phyloP scores from a whole-genome alignment of 2,113 vertebrate genomes.

The Carollia perspicillata region DNA sequence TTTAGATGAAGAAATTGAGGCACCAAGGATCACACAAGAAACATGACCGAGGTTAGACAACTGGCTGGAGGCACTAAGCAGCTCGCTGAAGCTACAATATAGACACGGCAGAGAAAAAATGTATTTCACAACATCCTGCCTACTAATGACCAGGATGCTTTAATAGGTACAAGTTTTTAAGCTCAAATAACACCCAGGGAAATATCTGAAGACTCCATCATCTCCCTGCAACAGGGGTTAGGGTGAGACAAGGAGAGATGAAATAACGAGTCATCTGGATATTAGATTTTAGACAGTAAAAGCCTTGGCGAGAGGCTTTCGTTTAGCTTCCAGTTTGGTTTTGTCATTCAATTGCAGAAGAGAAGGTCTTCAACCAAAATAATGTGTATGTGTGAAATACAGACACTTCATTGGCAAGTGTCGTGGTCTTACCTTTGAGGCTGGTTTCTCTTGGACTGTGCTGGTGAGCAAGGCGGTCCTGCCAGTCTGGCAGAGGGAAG shows the following conservation, averaged over 20 bases:
- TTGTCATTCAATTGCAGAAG: not conserved
- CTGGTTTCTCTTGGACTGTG: not conserved
- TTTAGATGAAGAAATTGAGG: not conserved
- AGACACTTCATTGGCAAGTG: not conserved
- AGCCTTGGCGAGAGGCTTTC: not conserved
- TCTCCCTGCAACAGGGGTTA: not conserved
- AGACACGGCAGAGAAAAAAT: not conserved
- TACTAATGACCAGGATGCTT: not conserved
- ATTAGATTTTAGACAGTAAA: not conserved
- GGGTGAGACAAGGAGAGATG: not conserved
- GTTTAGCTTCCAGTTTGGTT: not conserved
- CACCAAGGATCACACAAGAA: not conserved
- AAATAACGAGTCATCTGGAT: not conserved
- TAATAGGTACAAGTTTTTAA: not conserved
- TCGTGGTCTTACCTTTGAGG: not conserved
- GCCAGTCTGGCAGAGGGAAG: not conserved
- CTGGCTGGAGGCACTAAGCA: not conserved
- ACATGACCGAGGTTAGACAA: not conserved
- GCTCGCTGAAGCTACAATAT: not conserved
- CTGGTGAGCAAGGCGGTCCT: not conserved
- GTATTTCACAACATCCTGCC: not conserved
- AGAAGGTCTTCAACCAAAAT: not conserved
- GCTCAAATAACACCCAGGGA: not conserved
- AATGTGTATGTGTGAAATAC: not conserved
- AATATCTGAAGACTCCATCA: not conserved